phyloP scores from a whole-genome alignment of 2,113 vertebrate genomes.

The Columba livia region DNA sequence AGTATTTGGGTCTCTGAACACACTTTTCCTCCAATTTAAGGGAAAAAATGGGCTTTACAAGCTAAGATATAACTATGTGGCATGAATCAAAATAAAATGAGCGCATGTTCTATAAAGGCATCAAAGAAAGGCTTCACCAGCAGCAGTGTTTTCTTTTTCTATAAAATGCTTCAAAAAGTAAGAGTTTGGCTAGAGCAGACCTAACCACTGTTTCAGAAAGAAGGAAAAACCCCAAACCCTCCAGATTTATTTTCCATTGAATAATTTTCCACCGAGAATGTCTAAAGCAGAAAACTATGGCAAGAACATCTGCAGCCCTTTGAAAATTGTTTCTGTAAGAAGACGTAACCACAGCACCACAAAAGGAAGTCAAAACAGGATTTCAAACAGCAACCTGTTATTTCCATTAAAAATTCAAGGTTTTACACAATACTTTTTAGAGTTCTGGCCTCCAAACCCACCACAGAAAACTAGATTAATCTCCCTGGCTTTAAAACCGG shows the following conservation, averaged over 20 bases:
- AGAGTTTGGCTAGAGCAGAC: constrained; percentile 12
- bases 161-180: constrained; percentile 20
- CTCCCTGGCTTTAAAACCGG: neutral
- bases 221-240: neutral
- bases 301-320: neutral
- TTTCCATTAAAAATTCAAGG: neutral
- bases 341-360: neutral
- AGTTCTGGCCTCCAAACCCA: neutral
- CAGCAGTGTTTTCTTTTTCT: constrained; percentile 30
- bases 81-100: constrained; percentile 40
- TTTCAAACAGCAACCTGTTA: neutral
- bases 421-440: neutral
- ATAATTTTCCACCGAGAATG: constrained; percentile 26
- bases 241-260: constrained; percentile 4
- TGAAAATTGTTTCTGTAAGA: neutral
- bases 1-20: constrained; percentile 12
- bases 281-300: constrained; percentile 15
- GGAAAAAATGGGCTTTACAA: neutral
- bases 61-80: neutral
- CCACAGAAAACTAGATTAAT: neutral
- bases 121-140: constrained; percentile 23
- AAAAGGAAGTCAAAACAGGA: neutral
- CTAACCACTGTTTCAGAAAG: neutral
- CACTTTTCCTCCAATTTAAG: neutral
- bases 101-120: constrained; percentile 18